Base-by-base conservation (phyloP, 2,888 invertebrate species). In the Scaptomyza reducta region DNA sequence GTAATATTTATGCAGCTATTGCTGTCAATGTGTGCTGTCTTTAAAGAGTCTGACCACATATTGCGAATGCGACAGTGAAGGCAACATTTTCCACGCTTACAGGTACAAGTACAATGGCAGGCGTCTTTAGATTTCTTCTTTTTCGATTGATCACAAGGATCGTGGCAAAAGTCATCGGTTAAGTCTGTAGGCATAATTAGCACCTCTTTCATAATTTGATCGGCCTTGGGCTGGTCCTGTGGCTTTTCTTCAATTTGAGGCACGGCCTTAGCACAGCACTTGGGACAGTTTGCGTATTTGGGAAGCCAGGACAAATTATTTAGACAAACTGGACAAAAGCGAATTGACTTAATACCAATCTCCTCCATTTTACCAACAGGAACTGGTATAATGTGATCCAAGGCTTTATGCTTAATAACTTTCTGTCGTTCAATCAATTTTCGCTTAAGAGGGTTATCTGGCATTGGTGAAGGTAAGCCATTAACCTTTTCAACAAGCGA, bases 231-330 rank as follows among this genome's bases (percentile, higher is more conserved):
- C n/a, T 70, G 61, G 4, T 82, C 73, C 13, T 79, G 76, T 0
- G 63, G 22, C 10, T 60, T 67, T 22, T 78, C 25, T 0, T 70
- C 68, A 6, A 80, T 31, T 10, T 74, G 53, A 0, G 90, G 89
- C 25, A 85, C 60, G 1, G 89, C 76, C 18, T 89, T 89, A 38
- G 84, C 84, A 10, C 88, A 79, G 67, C 91, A 91, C 51, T 82
- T 89, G 1, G 89, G 90, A 57, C 91, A 90, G 1, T 90, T 76
- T 10, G 92, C 91, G 86, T 92, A 91, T 75, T 92, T 92, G 22
- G 91, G 90, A 46, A 93, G 54, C 87, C 87, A 90, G 2, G 87
- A 82, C 51, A 91, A 80, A 13, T 90, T 63, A 40, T 63, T 81
- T n/a, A 89, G 75, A 57, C 91, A 91, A 18, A 91, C 65, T 1